Base-by-base conservation (phyloP, 64 coral and sea anemone species). In the Dendrophyllia cribrosa region DNA sequence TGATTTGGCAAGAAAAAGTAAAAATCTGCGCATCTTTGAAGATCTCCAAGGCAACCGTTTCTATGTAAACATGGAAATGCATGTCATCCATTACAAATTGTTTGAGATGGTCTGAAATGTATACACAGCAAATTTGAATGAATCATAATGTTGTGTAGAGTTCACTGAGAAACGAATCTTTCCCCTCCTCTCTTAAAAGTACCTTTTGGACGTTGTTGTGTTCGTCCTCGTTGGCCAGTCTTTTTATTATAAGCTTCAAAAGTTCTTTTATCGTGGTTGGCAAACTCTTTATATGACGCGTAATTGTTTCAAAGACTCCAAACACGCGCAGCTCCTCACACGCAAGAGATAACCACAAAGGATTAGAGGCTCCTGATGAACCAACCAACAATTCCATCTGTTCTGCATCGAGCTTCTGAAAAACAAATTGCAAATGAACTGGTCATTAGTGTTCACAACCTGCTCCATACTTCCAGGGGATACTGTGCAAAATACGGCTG, bases 261-360 rank as follows among this genome's bases (percentile, higher is more conserved):
- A 95, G 79, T 17, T 90, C 94, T 17, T 92, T 87, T 49, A 95
- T 25, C 17, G 24, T 73, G 16, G 51, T 58, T 58, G 95, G 91
- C 0, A 96, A 73, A 85, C 61, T 76, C 15, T 70, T 85, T 12
- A 98, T 92, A 52, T 98, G 93, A 14, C 88, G 89, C 16, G 93
- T 92, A 17, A 98, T 83, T 62, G 87, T 95, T 60, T 95, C 78
- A 85, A 98, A 98, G 6, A 95, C 96, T 50, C 96, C 96, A 81
- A 76, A 98, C 45, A 98, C 96, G 20, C 96, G 77, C 3, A 98
- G 89, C 58, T 98, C 96, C 43, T 98, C 93, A 81, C 96, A 98
- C 1, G 96, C 89, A 6, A 98, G 72, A 1, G 96, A 98, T 15
- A 98, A 61, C 96, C 93, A 98, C 45, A 98, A 77, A 7, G 96